Percentiles rank a stretch among this genome's conserved stretches.
These are phyloP conservation scores for Amazona ochrocephala DNA, from an alignment of 2,797 vertebrate genomes.

Conservation along the genomic window DNA sequence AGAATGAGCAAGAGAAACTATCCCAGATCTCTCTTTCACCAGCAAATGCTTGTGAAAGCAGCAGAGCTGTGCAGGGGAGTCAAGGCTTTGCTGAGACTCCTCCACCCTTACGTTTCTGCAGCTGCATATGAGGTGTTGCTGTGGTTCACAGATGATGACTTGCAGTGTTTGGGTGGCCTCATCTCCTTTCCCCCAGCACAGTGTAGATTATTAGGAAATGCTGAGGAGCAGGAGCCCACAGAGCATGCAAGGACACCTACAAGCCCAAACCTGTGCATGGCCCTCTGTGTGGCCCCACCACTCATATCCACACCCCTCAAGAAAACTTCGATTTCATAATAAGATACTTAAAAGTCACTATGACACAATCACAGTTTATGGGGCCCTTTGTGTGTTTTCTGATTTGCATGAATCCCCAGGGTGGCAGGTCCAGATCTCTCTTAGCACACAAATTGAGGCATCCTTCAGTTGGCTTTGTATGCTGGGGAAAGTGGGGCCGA, in stretches of 20 bases:
- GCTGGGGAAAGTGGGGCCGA: background rate
- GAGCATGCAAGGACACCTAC: background rate
- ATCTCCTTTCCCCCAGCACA: background rate
- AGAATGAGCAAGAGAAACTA: background rate
- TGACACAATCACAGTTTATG: background rate
- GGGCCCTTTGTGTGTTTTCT: background rate
- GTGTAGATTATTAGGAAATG: background rate
- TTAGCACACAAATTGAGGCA: background rate
- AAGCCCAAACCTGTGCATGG: background rate
- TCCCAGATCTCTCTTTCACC: background rate
- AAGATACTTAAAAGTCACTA: background rate
- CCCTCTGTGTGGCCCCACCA: background rate
- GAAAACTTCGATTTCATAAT: background rate
- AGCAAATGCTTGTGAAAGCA: background rate
- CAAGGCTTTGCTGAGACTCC: background rate
- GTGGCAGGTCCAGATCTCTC: background rate
- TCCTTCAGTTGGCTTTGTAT: background rate
- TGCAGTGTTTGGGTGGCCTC: background rate
- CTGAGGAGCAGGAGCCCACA: background rate
- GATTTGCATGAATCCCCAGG: background rate
- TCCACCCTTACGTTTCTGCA: background rate
- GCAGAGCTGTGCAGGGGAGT: accelerated
- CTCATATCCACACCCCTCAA: accelerated
- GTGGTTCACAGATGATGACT: background rate
- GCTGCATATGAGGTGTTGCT: background rate